Conservation (phyloP, 2,113 vertebrate genomes). For the Macrotis lagotis region DNA sequence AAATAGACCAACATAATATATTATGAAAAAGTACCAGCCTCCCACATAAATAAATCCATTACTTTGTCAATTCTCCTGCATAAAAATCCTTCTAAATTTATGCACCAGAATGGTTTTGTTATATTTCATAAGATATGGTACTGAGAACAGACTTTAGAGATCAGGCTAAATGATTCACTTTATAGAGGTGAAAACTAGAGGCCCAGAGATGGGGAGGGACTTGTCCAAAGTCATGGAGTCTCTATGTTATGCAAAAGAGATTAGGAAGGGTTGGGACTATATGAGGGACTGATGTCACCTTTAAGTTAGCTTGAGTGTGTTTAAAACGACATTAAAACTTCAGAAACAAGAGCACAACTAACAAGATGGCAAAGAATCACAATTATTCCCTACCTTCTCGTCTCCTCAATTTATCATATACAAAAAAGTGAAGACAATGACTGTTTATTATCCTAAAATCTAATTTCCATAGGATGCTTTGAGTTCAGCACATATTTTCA, state of each 20-base stretch:
- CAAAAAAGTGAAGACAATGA: not conserved
- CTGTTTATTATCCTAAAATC: constrained; percentile 22
- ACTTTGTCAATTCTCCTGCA: not conserved
- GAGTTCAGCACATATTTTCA: not conserved
- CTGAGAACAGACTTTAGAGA: not conserved
- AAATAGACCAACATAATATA: not conserved
- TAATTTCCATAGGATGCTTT: constrained; percentile 2
- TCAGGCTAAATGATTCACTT: not conserved
- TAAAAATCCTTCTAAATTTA: not conserved
- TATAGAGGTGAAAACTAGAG: not conserved
- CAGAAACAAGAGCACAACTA: constrained; percentile 26
- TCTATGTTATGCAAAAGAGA: constrained; percentile 24
- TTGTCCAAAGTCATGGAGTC: not conserved
- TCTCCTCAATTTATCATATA: not conserved
- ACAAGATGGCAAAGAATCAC: not conserved
- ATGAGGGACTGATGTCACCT: not conserved
- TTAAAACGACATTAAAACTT: constrained; percentile 22
- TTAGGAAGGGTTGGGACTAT: not conserved
- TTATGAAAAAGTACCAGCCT: not conserved
- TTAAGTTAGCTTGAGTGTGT: not conserved
- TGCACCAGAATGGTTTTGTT: not conserved
- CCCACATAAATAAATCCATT: not conserved
- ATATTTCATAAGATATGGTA: not conserved
- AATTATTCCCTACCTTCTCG: constrained; percentile 2
- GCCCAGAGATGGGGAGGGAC: not conserved